Evolutionary conservation across 2,113 vertebrate species (phyloP).

Genomic region (Arvicanthis niloticus): DNA sequence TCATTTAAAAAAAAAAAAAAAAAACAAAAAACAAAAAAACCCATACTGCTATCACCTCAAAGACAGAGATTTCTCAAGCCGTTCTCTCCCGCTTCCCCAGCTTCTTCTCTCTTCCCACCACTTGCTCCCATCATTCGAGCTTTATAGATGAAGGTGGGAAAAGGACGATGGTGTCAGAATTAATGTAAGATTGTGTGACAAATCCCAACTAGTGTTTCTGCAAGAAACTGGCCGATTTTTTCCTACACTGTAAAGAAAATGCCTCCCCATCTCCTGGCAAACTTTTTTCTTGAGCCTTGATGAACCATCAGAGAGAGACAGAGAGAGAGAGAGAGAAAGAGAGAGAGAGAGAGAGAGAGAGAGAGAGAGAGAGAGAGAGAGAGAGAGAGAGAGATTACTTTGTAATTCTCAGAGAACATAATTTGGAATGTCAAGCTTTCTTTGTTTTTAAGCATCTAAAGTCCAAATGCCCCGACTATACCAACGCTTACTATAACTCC

Average conservation of each 20-base stretch:
- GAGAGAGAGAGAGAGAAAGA: too few relatives aligned
- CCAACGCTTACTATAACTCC: background rate
- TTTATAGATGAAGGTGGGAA: background rate
- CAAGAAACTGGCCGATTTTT: slow-evolving; percentile 68
- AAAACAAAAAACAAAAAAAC: too few relatives aligned
- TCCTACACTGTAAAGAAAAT: slow-evolving; percentile 47
- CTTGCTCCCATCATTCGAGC: background rate
- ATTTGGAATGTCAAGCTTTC: slow-evolving; percentile 39
- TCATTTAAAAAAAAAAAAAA: too few relatives aligned
- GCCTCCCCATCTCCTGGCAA: slow-evolving; percentile 9
- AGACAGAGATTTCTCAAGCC: background rate
- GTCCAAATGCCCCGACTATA: background rate
- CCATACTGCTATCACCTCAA: background rate
- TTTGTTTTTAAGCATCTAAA: slow-evolving; percentile 5
- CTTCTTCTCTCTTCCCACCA: background rate
- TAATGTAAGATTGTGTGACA: slow-evolving; percentile 51
- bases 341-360: too few relatives aligned
- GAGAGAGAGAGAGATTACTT: slow-evolving; percentile 3
- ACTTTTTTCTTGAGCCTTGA: background rate
- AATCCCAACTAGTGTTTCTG: slow-evolving; percentile 33
- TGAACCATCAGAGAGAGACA: background rate
- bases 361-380: too few relatives aligned
- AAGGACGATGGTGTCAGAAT: background rate
- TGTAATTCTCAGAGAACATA: slow-evolving; percentile 60
- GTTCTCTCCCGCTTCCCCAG: too few relatives aligned